Evolutionary conservation across 1,140 invertebrate species (phyloP), one percentile per base, ranked within the genome.

Genomic region (Rhopalosiphum maidis): DNA sequence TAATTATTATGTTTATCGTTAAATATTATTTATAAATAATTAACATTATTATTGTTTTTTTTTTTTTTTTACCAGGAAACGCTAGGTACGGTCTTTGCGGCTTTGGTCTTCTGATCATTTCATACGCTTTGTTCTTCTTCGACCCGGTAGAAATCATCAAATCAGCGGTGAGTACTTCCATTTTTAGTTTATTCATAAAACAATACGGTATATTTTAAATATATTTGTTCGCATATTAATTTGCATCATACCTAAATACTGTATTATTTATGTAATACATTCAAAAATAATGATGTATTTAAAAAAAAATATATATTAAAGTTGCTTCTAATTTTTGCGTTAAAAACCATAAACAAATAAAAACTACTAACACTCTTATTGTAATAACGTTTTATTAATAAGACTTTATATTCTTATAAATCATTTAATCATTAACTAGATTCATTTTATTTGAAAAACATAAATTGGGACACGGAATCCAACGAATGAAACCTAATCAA

Each of bases 71-170:
- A n/a, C 8, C 48, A 93, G 91, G 82, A 93, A 85, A 93, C 48
- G 37, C 51, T 54, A 93, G 48, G 37, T 85, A 41, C 82, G 48
- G 91, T 37, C 43, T 83, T 41, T 54, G 77, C 35, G 91, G 91
- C 55, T 85, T 86, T n/a, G 48, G 91, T 43, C 51, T 93, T 1
- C 77, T 93, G 23, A 41, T 93, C 82, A 8, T 93, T 25, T 93
- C 91, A 15, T 55, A 43, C 77, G 82, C 82, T 5, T 30, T 93
- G 48, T 86, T 85, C 43, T 93, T 86, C 48, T 93, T 93, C 82
- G 6, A 93, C 8, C 91, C 91, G 6, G 91, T 93, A 82, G 91
- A 93, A 55, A 85, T 93, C 35, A 93, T 93, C 48, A 93, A 93
- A 86, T 85, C 91, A 30, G 48, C 91, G 8, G 91, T 93, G 43